Evolutionary conservation across 2,888 invertebrate genomes (phyloP).

Genomic region (Chloroclystis v-ata): DNA sequence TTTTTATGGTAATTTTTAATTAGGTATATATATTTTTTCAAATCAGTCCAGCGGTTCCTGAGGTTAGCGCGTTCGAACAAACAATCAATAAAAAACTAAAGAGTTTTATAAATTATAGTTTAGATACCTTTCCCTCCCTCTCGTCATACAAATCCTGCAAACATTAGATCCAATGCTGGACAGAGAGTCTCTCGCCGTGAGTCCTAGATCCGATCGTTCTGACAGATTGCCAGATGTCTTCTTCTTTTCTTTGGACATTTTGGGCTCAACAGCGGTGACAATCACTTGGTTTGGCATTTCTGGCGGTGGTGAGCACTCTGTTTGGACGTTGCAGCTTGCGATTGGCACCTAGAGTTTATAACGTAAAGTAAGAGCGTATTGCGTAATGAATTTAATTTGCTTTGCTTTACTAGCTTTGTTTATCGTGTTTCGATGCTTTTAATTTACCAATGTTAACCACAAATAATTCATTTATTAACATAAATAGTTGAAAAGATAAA

Average conservation of each 20-base stretch:
- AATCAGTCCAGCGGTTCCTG: no score
- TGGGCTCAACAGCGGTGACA: conserved; percentile 46
- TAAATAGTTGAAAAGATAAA: no score
- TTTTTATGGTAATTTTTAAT: no score
- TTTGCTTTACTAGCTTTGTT: no score
- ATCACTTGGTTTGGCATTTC: conserved; percentile 46
- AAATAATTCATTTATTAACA: no score
- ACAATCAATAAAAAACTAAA: no score
- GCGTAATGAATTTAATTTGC: neutral
- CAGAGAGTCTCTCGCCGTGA: conserved; percentile 60
- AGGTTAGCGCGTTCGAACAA: no score
- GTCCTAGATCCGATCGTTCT: conserved; percentile 53
- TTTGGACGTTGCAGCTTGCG: conserved; percentile 41
- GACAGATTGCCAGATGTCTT: conserved; percentile 53
- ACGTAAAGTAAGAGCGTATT: neutral
- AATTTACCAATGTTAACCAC: no score
- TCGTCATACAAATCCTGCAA: conserved; percentile 82
- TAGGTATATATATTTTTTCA: no score
- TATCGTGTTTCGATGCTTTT: no score
- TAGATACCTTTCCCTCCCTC: conserved; percentile 61
- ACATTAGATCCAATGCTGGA: conserved; percentile 79
- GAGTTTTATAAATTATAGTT: no score
- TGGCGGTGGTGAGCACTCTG: conserved; percentile 30
- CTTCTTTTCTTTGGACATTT: conserved; percentile 56
- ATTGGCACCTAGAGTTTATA: conserved; percentile 31